Evolutionary conservation across 2,113 vertebrate genomes (phyloP), one percentile per base, ranked within the genome.

Genomic region (Lampris incognitus): DNA sequence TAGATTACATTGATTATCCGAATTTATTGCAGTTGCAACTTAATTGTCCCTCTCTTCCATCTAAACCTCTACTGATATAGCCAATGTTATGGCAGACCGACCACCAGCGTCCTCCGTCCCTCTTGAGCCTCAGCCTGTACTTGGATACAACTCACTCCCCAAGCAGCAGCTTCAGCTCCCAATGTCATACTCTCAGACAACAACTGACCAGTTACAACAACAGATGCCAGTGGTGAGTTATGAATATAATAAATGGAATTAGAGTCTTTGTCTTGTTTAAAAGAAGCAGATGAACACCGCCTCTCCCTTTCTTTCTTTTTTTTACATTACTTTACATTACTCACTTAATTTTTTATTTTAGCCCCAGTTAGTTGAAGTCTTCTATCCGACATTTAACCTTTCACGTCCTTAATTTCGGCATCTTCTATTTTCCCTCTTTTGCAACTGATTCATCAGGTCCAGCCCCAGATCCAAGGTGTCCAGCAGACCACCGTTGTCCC

Each of bases 81-180:
- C 44, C 8, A 9, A 8, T 69, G 85, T 82, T 61, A 76, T 83
- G 4, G 83, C 66, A 48, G 92, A 92, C 46, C 71, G 80, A 71
- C 69, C 72, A 37, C 78, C 80, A 51, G 79, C 69, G 56, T 85
- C 88, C 6, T 76, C 83, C 6, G 36, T 87, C 8, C 56, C 80
- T 52, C 63, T 80, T 0, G 94, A 94, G 46, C 44, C 70, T 40
- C 87, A 86, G 50, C 76, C 86, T 56, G 83, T 74, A 67, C 49
- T 91, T 10, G 66, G 91, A 1, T 92, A 88, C 80, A 89, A 6
- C 72, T 74, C 89, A 36, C 50, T 78, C 40, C 50, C 82, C 4
- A 63, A 37, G 76, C 91, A 91, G 76, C 92, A 91, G 55, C 82
- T 78, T 65, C 92, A 92, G 71, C 68, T 79, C 11, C 90, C 87